Conservation (phyloP, 2,888 invertebrate genomes). For the Phyto melanocephala region DNA sequence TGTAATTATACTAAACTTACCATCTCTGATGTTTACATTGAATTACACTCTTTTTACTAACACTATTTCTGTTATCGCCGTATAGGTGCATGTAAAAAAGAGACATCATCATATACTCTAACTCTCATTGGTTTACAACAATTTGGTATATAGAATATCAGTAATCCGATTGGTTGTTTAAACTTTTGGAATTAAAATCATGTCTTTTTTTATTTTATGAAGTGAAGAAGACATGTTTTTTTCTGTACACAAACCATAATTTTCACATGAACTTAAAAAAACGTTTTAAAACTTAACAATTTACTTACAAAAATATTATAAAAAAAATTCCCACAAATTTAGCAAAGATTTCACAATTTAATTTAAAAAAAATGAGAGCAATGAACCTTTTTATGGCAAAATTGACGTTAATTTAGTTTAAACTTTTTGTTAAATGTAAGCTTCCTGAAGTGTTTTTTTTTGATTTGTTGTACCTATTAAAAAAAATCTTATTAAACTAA, state of each 20-base stretch:
- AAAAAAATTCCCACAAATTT: conserved; percentile 44
- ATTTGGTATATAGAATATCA: not conserved
- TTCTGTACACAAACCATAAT: not conserved
- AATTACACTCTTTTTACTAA: too few species aligned
- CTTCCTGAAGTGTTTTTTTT: not conserved
- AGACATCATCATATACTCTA: not conserved
- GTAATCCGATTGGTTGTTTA: conserved; percentile 19
- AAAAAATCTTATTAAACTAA: conserved; percentile 30
- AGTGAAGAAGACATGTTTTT: not conserved
- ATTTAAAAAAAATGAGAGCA: conserved; percentile 21
- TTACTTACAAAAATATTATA: conserved; percentile 19
- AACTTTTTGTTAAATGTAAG: not conserved
- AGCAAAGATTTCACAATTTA: conserved; percentile 35
- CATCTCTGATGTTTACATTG: too few species aligned
- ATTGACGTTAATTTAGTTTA: not conserved
- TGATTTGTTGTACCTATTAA: too few species aligned
- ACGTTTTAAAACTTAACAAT: not conserved
- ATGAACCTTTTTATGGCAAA: conserved; percentile 32
- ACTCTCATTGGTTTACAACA: not conserved
- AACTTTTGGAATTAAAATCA: not conserved
- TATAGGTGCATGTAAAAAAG: not conserved
- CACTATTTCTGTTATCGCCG: too few species aligned
- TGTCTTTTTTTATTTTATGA: not conserved
- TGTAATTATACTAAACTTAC: too few species aligned
- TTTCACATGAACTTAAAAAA: conserved; percentile 29